These are phyloP conservation scores for Anoplolepis gracilipes DNA, from an alignment of 1,140 invertebrate species.

Conservation along the genomic window DNA sequence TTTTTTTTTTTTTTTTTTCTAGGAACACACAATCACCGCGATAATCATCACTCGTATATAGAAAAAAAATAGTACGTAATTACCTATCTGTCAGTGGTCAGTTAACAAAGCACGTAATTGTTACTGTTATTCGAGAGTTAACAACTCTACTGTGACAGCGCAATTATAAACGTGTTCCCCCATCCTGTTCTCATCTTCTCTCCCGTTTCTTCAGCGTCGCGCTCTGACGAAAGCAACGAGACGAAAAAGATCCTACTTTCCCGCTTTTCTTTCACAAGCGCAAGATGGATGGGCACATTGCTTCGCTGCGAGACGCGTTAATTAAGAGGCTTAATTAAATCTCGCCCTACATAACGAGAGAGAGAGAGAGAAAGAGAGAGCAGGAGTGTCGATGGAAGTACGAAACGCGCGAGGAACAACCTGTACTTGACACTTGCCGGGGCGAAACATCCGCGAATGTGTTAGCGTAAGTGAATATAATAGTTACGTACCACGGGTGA, in stretches of 20 bases:
- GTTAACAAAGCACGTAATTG: conserved; percentile 13
- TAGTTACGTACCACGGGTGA: conserved; percentile 35
- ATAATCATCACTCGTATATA: not conserved
- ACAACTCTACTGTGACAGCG: not conserved
- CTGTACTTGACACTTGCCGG: conserved; percentile 29
- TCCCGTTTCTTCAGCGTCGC: not conserved
- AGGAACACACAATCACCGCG: no score
- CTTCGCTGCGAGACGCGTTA: not conserved
- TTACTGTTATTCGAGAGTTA: conserved; percentile 13
- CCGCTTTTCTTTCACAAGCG: not conserved
- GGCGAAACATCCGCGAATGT: conserved; percentile 35
- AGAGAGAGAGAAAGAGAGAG: no score
- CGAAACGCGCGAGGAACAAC: conserved; percentile 52
- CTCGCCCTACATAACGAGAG: not conserved
- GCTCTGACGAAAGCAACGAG: not conserved
- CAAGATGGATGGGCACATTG: conserved; percentile 11
- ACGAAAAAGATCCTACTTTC: conserved; percentile 17
- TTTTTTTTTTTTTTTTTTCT: not conserved
- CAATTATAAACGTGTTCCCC: not conserved
- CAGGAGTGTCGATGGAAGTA: conserved; percentile 19
- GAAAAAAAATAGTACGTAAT: not conserved
- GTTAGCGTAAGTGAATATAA: conserved; percentile 19
- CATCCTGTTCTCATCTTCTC: not conserved
- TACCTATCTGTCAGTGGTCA: not conserved
- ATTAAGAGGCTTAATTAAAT: conserved; percentile 51